A percentile compares a stretch with the other conserved stretches of the same genome.
Evolutionary conservation across 2,797 vertebrate species (phyloP).

Genomic region (Sardinella longiceps): DNA sequence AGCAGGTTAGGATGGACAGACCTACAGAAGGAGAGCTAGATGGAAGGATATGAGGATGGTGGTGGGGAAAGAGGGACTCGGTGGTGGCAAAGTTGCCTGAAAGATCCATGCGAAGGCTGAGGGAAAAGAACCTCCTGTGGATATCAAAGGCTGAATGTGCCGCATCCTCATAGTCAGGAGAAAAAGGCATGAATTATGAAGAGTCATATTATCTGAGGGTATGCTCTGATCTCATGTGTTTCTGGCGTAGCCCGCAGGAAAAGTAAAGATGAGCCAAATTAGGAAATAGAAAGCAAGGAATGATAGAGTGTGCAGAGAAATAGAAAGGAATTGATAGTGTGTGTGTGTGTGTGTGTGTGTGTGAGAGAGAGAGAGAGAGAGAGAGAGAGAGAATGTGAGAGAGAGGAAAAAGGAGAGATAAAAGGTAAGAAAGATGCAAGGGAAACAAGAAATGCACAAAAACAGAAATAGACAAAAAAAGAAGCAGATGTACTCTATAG

Average conservation of each 20-base stretch:
- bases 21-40: too few species aligned
- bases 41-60: neutral
- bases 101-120: neutral
- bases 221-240: neutral
- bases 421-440: too few species aligned
- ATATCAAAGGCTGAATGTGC: constrained; percentile 9
- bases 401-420: neutral
- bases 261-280: neutral
- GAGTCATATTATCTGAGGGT: neutral
- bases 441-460: neutral
- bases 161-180: neutral
- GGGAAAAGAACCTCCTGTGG: neutral
- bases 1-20: neutral
- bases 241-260: neutral
- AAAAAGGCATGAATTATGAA: neutral
- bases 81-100: neutral
- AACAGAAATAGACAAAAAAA: neutral
- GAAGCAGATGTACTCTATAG: neutral
- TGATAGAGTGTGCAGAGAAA: neutral
- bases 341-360: too few species aligned
- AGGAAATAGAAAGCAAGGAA: neutral
- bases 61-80: neutral
- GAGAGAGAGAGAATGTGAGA: neutral
- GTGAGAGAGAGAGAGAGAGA: neutral
- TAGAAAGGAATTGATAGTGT: too few species aligned